Evolutionary conservation across 2,888 invertebrate genomes (phyloP).

Genomic region (Melolontha melolontha): DNA sequence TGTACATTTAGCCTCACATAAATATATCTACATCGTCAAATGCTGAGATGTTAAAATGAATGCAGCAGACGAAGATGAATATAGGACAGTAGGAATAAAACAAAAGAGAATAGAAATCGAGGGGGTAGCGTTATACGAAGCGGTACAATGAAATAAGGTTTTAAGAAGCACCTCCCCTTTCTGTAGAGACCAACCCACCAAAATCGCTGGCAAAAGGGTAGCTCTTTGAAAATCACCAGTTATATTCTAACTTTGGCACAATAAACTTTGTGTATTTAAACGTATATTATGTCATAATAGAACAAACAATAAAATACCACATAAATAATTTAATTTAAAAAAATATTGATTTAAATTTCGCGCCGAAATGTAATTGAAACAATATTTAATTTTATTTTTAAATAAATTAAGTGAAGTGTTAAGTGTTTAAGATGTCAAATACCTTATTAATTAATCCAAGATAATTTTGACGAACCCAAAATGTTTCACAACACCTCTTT

Average conservation of each 20-base stretch:
- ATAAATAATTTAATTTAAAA: too few species aligned
- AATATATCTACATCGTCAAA: slow-evolving; percentile 19
- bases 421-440: too few species aligned
- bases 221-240: slow-evolving; percentile 40
- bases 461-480: not conserved
- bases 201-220: slow-evolving; percentile 15
- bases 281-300: too few species aligned
- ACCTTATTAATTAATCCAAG: too few species aligned
- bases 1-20: not conserved
- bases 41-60: not conserved
- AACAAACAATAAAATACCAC: too few species aligned
- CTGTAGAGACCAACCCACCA: slow-evolving; percentile 44
- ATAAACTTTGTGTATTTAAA: slow-evolving; percentile 6
- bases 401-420: too few species aligned
- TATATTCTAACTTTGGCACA: slow-evolving; percentile 38
- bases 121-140: slow-evolving; percentile 9
- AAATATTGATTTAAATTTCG: too few species aligned
- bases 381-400: too few species aligned
- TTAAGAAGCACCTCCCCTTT: slow-evolving; percentile 54
- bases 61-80: slow-evolving; percentile 15
- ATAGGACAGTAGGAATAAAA: slow-evolving; percentile 17
- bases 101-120: slow-evolving; percentile 26
- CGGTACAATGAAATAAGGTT: slow-evolving; percentile 53
- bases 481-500: slow-evolving; percentile 63
- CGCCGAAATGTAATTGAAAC: too few species aligned